phyloP scores from a whole-genome alignment of 2,797 vertebrate species.

The Delichon dasypus region DNA sequence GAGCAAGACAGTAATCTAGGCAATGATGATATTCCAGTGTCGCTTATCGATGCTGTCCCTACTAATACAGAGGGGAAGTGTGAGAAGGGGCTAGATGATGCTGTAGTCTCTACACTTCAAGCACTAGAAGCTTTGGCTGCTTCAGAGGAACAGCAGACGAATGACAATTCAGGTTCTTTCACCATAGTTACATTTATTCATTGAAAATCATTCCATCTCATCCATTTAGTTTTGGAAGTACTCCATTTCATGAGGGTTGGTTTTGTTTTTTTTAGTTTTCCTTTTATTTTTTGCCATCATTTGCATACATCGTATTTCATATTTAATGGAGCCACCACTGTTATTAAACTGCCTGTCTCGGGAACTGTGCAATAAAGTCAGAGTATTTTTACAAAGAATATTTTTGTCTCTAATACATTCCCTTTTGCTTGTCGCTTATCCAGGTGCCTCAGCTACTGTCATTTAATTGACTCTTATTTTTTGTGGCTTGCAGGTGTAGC shows the following conservation, averaged over 20 bases:
- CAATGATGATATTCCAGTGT: conserved; percentile 91
- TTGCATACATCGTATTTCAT: conserved; percentile 65
- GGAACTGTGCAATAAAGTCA: conserved; percentile 75
- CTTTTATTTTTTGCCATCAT: conserved; percentile 34
- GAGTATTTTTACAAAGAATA: conserved; percentile 52
- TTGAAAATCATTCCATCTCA: conserved; percentile 82
- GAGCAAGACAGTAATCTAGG: conserved; percentile 69
- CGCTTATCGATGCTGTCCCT: conserved; percentile 95
- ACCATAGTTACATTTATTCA: conserved; percentile 98
- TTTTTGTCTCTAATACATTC: conserved; percentile 72
- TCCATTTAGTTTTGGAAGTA: conserved; percentile 78
- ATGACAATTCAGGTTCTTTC: conserved; percentile 98
- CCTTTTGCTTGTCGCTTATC: conserved; percentile 69
- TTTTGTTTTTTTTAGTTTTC: background rate
- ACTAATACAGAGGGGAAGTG: conserved; percentile 82
- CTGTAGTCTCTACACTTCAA: conserved; percentile 91
- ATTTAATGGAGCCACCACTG: conserved; percentile 58
- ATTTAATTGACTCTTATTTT: conserved; percentile 83
- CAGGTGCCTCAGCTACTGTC: conserved; percentile 71
- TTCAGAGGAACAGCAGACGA: conserved; percentile 94
- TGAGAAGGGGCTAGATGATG: conserved; percentile 85
- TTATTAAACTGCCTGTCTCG: conserved; percentile 54
- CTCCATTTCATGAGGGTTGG: conserved; percentile 72
- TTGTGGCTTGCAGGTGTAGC: conserved; percentile 93
- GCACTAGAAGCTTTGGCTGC: conserved; percentile 92